These are phyloP conservation scores for Trypoxylon attenuatum DNA, from an alignment of 2,888 invertebrate genomes.

Conservation along the genomic window DNA sequence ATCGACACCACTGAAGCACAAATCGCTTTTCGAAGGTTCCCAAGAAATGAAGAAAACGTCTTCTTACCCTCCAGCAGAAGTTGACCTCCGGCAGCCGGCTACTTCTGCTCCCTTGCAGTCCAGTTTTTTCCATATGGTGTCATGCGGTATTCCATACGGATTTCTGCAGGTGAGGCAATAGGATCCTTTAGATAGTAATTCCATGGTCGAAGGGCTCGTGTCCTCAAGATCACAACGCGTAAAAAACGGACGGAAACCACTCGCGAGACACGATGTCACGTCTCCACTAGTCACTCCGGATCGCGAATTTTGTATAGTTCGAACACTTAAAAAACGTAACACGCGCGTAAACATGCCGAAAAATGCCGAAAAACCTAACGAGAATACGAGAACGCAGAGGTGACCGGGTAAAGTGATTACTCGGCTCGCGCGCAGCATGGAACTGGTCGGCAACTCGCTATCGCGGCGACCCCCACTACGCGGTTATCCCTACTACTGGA, in stretches of 20 bases:
- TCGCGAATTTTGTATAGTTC: neutral
- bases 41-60: too few relatives aligned
- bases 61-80: too few relatives aligned
- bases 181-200: too few relatives aligned
- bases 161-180: too few relatives aligned
- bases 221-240: too few relatives aligned
- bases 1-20: too few relatives aligned
- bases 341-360: neutral
- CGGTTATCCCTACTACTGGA: neutral
- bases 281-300: conserved; percentile 7
- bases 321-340: neutral
- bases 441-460: conserved; percentile 60
- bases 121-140: too few relatives aligned
- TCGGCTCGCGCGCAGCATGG: conserved; percentile 63
- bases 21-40: too few relatives aligned
- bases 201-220: too few relatives aligned
- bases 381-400: neutral
- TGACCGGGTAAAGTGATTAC: conserved; percentile 8
- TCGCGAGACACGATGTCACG: neutral
- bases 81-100: too few relatives aligned
- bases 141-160: too few relatives aligned
- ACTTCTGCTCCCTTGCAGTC: too few relatives aligned
- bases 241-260: neutral
- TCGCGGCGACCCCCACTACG: conserved; percentile 8
- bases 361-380: neutral